A percentile compares a stretch with the other conserved stretches of the same genome.
Conservation (phyloP, 2,113 vertebrate genomes). For the Corythoichthys intestinalis region DNA sequence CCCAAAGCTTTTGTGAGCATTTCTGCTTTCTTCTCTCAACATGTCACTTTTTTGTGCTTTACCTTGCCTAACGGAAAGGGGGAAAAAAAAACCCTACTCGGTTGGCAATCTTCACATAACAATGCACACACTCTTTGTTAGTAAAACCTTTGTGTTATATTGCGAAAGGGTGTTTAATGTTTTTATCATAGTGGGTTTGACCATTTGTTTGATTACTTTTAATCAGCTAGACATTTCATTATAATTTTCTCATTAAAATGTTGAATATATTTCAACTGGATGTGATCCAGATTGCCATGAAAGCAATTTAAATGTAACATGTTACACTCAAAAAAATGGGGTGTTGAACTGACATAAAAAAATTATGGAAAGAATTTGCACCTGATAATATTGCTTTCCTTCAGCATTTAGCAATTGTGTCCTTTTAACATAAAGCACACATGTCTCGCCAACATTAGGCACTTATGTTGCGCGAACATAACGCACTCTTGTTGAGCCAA, state of each 20-base stretch:
- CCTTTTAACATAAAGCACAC: no score
- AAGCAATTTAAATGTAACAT: background rate
- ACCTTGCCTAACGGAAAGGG: constrained; percentile 18
- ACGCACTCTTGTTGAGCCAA: no score
- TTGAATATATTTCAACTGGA: background rate
- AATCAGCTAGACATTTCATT: background rate
- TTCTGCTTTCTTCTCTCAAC: constrained; percentile 44
- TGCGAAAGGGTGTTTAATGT: background rate
- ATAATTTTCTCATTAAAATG: background rate
- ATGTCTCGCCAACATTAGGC: no score
- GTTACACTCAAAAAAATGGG: no score
- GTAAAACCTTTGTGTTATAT: background rate
- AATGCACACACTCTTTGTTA: background rate
- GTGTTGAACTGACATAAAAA: no score
- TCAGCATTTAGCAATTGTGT: no score
- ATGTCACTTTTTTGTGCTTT: constrained; percentile 36
- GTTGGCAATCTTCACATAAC: constrained; percentile 2
- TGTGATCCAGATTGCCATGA: background rate
- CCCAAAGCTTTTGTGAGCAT: constrained; percentile 51
- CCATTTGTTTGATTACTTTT: background rate
- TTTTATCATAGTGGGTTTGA: background rate
- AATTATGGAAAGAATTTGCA: no score
- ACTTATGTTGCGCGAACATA: no score
- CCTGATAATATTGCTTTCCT: no score
- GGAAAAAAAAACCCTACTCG: constrained; percentile 1